Base-by-base conservation (phyloP, 2,888 invertebrate species). In the Drosophila paramelanica region DNA sequence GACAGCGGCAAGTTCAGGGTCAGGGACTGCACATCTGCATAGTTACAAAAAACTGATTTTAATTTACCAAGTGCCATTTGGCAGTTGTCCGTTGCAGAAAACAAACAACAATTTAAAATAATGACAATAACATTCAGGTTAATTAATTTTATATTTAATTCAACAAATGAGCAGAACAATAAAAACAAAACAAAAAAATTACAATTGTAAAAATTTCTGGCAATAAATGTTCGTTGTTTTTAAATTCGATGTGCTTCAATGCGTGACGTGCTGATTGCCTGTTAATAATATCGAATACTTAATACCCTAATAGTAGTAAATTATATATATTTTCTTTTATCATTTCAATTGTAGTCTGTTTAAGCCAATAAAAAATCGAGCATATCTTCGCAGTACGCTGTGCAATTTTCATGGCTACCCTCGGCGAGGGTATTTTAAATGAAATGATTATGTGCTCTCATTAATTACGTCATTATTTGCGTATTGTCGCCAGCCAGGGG, bases 391-490 rank as follows among this genome's bases (percentile, higher is more conserved):
- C 20, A 1, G 2, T 1, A 17, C 7, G 27, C 27, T 7, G 7
- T 7, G 6, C 27, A 27, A 27, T 8, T 8, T 31, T 31, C 8
- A 31, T 8, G 0, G 2, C 8, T 43, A 6, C 23, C 53, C 23
- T 1, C 2, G 2, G 23, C 14, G 11, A 55, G 43, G 33, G 43
- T 43, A 45, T 36, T 8, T 1, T 6, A 38, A 42, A 45, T 42
- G 31, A 67, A 67, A 77, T 76, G 57, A 77, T 74, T 64, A 67
- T 69, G 56, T 73, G 67, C 68, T 62, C 59, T 73, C 76, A 86
- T 87, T 86, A 83, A 88, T 86, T 77, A 81, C 77, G 84, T 76
- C 77, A 77, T 87, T 88, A 86, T 83, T 86, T 77, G 75, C 74
- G 73, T 73, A 86, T 80, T 80, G 88, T 81, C 81, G 69, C 49